Conservation (phyloP, 2,113 vertebrate species). For the Oreochromis spilurus region DNA sequence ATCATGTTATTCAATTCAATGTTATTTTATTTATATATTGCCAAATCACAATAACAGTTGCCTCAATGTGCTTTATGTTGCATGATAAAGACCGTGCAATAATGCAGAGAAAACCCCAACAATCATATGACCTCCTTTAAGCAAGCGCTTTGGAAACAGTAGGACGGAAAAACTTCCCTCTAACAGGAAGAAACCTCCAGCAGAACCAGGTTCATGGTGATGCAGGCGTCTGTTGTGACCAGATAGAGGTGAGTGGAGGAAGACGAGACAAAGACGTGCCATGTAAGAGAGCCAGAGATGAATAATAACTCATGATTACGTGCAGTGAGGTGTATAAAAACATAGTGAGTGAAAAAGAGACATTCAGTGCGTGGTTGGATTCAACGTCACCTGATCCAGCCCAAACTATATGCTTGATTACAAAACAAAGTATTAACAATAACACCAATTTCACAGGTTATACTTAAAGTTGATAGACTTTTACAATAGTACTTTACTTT, state of each 20-base stretch:
- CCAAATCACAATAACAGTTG: too few species aligned
- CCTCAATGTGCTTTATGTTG: too few species aligned
- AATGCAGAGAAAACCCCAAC: neutral
- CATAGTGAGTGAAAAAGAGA: neutral
- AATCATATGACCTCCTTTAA: neutral
- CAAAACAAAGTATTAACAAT: neutral
- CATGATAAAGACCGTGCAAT: neutral
- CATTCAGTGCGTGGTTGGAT: neutral
- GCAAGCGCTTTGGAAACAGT: neutral
- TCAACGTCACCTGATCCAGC: neutral
- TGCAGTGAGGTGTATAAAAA: neutral
- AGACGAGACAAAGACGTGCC: neutral
- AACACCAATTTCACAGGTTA: neutral
- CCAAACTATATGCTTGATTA: neutral
- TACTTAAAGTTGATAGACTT: neutral
- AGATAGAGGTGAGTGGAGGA: neutral
- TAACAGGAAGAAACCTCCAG: neutral
- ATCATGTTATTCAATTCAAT: neutral
- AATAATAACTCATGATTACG: neutral
- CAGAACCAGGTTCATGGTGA: neutral
- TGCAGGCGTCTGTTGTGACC: neutral
- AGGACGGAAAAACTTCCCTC: accelerated
- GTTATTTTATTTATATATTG: too few species aligned
- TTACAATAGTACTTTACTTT: neutral
- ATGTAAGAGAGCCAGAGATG: neutral